Evolutionary conservation across 2,113 vertebrate species (phyloP).

Genomic region (Phoxinus phoxinus): DNA sequence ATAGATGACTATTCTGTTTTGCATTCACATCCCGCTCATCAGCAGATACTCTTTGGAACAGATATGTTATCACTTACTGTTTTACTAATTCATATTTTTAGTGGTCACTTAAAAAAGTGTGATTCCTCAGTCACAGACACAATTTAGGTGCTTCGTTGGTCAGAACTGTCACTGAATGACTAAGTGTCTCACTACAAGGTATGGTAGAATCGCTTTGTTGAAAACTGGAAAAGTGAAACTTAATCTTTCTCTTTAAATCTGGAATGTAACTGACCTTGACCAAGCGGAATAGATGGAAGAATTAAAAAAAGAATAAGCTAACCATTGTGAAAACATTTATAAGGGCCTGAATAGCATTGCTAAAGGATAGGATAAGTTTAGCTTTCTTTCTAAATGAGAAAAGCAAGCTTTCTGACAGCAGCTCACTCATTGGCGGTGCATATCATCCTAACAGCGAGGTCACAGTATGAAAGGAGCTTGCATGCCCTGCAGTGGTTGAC

Average conservation of each 20-base stretch:
- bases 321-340: not conserved
- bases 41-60: not conserved
- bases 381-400: not conserved
- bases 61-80: no score
- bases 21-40: not conserved
- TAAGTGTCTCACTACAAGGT: not conserved
- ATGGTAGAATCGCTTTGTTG: not conserved
- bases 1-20: not conserved
- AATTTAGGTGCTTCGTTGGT: not conserved
- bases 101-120: not conserved
- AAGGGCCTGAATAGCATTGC: not conserved
- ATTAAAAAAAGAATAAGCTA: not conserved
- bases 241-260: not conserved
- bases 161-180: not conserved
- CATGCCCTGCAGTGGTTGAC: conserved; percentile 23
- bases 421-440: not conserved
- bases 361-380: not conserved
- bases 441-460: not conserved
- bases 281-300: not conserved
- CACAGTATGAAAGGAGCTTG: conserved; percentile 19
- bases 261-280: not conserved
- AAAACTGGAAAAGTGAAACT: not conserved
- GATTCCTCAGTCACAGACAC: not conserved
- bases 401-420: not conserved
- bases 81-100: not conserved